Conservation (phyloP, 2,113 vertebrate species). For the Meriones unguiculatus region DNA sequence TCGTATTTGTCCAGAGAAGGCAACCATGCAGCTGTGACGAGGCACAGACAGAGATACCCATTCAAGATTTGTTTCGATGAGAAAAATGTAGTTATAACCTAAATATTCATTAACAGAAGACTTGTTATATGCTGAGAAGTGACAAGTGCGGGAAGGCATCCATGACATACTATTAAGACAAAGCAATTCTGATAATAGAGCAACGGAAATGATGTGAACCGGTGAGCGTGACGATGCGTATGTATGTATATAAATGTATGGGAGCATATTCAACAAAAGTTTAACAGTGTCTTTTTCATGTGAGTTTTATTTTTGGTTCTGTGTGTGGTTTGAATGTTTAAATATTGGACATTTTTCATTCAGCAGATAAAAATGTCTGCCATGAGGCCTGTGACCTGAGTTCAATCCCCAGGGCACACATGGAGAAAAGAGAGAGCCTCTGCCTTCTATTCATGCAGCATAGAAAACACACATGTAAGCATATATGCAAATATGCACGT, state of each 20-base stretch:
- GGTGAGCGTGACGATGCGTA: neutral
- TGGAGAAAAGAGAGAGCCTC: neutral
- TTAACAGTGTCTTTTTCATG: constrained; percentile 1
- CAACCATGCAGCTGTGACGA: neutral
- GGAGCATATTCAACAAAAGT: neutral
- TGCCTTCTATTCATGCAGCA: neutral
- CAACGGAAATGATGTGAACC: neutral
- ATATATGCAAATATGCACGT: no score
- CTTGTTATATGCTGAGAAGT: neutral
- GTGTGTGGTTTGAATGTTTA: constrained; percentile 23
- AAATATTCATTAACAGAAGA: neutral
- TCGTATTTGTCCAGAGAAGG: constrained; percentile 25
- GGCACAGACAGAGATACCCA: neutral
- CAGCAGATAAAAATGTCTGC: neutral
- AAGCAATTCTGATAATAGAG: constrained; percentile 17
- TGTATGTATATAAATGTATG: neutral
- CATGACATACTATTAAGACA: neutral
- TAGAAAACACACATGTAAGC: neutral
- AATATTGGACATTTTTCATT: neutral
- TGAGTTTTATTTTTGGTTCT: constrained; percentile 51
- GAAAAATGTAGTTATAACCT: neutral
- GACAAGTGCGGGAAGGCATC: neutral
- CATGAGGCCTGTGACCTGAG: neutral
- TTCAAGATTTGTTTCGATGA: neutral
- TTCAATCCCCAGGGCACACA: neutral